Evolutionary conservation across 2,113 vertebrate species (phyloP).

Genomic region (Sturnira hondurensis): DNA sequence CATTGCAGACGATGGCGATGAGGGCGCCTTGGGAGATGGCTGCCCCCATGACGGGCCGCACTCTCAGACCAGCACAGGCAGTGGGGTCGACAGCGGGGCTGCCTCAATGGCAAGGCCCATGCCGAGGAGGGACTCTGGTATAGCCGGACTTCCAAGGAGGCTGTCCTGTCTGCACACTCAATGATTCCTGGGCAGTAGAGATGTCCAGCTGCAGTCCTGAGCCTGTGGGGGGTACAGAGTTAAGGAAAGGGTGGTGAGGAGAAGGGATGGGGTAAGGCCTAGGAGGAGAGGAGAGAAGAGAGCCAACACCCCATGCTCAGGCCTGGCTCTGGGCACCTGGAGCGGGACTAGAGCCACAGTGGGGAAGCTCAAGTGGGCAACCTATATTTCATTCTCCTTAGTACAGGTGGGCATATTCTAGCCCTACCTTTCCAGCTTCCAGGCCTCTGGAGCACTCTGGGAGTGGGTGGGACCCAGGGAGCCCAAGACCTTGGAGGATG

Average conservation of each 20-base stretch:
- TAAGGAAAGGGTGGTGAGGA: constrained; percentile 32
- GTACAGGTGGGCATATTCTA: background rate
- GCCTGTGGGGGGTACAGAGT: constrained; percentile 41
- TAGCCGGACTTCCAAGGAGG: background rate
- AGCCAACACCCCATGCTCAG: background rate
- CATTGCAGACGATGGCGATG: constrained; percentile 85
- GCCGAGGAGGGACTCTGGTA: constrained; percentile 7
- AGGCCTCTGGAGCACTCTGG: background rate
- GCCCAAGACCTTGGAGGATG: background rate
- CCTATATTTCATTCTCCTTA: background rate
- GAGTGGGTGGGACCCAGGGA: constrained; percentile 1
- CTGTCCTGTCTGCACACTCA: constrained; percentile 1
- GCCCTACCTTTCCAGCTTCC: constrained; percentile 4
- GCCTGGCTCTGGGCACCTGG: constrained; percentile 28
- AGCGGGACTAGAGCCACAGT: background rate
- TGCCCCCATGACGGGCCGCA: constrained; percentile 79
- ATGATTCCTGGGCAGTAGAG: constrained; percentile 15
- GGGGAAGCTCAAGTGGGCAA: background rate
- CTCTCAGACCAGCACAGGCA: constrained; percentile 55
- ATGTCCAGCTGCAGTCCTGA: constrained; percentile 29
- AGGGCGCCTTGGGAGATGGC: constrained; percentile 83
- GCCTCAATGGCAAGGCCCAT: constrained; percentile 45
- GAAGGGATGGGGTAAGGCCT: background rate
- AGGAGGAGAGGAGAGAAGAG: background rate
- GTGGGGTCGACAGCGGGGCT: background rate